Base-by-base conservation (phyloP, 2,113 vertebrate genomes). In the Alexandromys fortis region DNA sequence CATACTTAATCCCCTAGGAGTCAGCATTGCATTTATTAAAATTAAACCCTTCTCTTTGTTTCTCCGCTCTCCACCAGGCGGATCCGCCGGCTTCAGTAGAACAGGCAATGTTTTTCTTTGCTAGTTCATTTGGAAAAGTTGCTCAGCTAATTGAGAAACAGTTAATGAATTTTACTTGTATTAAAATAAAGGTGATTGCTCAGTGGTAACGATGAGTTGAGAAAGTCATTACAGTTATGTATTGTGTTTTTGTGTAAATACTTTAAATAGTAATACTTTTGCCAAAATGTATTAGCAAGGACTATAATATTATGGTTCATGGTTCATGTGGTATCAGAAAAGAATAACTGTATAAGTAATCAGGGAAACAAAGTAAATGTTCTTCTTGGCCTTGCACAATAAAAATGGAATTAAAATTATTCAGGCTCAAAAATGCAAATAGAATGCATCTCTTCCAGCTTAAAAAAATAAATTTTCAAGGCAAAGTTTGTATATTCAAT, bases 391-490 rank as follows among this genome's bases (percentile, higher is more conserved):
- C 97, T 98, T 98, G 96, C 98, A 92, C 96, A 99, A 98, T 98
- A 98, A 98, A 98, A 98, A 98, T 75, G 90, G 97, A 98, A 99
- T 98, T 99, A 98, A 98, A 99, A 98, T 98, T 99, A 98, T 97
- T 98, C 98, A 98, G 98, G 98, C 98, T 99, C 98, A 98, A 98
- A 99, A 99, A 98, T 98, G 98, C 98, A 99, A 99, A 98, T 98
- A 98, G 24, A 97, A 75, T 94, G 86, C 96, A 96, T 98, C 98
- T 98, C 96, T 97, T 97, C 93, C 92, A 97, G 96, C 94, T 98
- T 94, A 94, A 98, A 98, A 98, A 83, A 76, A 63, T 81, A 55
- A 22, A 55, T 12, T 96, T 42, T 95, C 97, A 97, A 97, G 95
- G 97, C 94, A 97, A 95, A 98, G 97, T 79, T 73, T 89, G 65